phyloP scores from a whole-genome alignment of 1,140 invertebrate genomes.

The Sarcophaga bullata region DNA sequence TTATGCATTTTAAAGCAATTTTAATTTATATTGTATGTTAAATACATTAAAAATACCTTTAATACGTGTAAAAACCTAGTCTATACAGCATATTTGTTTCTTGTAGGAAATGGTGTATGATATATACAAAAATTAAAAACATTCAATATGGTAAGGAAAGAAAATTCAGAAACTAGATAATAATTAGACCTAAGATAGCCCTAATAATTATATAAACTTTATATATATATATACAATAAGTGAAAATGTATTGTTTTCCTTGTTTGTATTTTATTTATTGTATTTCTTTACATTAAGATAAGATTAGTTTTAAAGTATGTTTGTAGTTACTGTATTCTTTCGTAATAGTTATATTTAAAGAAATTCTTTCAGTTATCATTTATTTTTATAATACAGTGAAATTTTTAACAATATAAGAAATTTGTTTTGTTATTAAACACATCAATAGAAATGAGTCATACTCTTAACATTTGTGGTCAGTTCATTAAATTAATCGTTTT shows the following conservation, averaged over 20 bases:
- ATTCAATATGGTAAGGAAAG: not conserved
- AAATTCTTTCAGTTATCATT: not conserved
- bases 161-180: not conserved
- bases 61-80: too few relatives aligned
- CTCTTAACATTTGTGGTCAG: not conserved
- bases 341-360: slow-evolving; percentile 14
- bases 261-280: too few relatives aligned
- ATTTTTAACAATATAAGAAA: too few relatives aligned
- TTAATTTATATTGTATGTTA: too few relatives aligned
- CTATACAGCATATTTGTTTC: too few relatives aligned
- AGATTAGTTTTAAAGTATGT: slow-evolving; percentile 1
- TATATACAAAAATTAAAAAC: not conserved
- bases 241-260: too few relatives aligned
- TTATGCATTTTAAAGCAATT: too few relatives aligned
- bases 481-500: too few relatives aligned
- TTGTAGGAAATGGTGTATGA: slow-evolving; percentile 10
- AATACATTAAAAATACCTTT: too few relatives aligned
- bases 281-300: not conserved
- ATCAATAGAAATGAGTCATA: not conserved
- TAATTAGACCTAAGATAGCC: too few relatives aligned
- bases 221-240: too few relatives aligned
- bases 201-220: too few relatives aligned
- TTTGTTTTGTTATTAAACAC: not conserved
- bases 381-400: not conserved
- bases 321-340: not conserved